Evolutionary conservation across 2,888 invertebrate genomes (phyloP).

Genomic region (Drosophila prolongata): DNA sequence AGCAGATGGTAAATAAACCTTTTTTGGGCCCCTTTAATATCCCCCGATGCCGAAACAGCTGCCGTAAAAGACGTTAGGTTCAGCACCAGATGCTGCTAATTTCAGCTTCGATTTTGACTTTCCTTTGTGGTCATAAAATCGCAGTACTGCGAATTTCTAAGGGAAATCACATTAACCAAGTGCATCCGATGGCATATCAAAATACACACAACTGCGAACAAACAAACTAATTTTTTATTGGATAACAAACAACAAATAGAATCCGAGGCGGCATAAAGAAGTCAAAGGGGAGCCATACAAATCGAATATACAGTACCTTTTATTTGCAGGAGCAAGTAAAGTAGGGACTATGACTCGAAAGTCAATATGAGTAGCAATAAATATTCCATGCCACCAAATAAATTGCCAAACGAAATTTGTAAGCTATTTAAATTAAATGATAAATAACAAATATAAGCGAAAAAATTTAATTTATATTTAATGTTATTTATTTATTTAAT

Average conservation of each 20-base stretch:
- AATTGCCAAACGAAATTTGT: no score
- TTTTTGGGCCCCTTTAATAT: constrained; percentile 2
- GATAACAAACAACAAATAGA: constrained; percentile 46
- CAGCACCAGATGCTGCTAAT: constrained; percentile 23
- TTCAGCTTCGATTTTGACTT: constrained; percentile 1
- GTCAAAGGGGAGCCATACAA: constrained; percentile 13
- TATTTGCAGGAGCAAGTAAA: not conserved
- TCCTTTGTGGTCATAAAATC: constrained; percentile 8
- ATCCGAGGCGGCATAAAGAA: constrained; percentile 43
- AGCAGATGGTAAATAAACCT: constrained; percentile 19
- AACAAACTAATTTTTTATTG: constrained; percentile 73
- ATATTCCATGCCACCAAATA: no score
- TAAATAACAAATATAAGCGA: no score
- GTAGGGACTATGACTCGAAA: not conserved
- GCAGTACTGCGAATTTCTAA: no score
- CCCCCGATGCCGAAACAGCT: constrained; percentile 2
- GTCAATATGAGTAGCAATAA: no score
- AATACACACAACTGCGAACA: constrained; percentile 39
- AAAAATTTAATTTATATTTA: no score
- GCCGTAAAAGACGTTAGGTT: not conserved
- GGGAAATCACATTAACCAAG: constrained; percentile 6
- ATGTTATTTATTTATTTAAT: no score
- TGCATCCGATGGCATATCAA: constrained; percentile 1
- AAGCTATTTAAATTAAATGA: no score
- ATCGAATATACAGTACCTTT: not conserved